phyloP scores from a whole-genome alignment of 37 sponge, comb jelly and placozoan species.

The Aphrocallistes beatrix region DNA sequence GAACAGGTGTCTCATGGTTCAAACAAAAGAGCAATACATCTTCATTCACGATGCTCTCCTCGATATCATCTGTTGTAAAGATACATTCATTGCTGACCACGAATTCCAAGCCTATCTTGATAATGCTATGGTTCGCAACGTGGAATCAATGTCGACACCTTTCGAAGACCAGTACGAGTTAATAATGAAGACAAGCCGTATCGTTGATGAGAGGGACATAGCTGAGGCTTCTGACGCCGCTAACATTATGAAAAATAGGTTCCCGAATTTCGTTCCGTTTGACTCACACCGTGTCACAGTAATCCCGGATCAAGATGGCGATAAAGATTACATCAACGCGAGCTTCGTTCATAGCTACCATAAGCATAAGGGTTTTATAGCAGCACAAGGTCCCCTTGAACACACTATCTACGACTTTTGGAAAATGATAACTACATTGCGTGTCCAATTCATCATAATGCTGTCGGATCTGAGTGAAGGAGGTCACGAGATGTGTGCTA shows the following conservation, averaged over 20 bases:
- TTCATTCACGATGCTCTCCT: background rate
- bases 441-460: slow-evolving; percentile 21
- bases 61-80: slow-evolving; percentile 4
- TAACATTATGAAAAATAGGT: slow-evolving; percentile 13
- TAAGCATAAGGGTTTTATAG: background rate
- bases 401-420: background rate
- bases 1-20: slow-evolving; percentile 10
- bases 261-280: background rate
- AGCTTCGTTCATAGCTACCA: slow-evolving; percentile 8
- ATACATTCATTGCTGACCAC: background rate
- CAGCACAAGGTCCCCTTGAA: background rate
- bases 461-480: slow-evolving; percentile 2
- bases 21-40: background rate
- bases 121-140: background rate
- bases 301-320: background rate
- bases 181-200: slow-evolving; percentile 8
- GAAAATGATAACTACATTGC: background rate
- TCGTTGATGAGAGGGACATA: background rate
- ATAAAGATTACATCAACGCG: background rate
- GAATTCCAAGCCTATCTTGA: background rate
- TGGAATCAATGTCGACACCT: background rate
- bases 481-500: slow-evolving; percentile 42
- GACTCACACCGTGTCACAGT: background rate
- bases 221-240: background rate
- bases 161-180: slow-evolving; percentile 6